Evolutionary conservation across 2,888 invertebrate species (phyloP).

Genomic region (Drosophila mimica): DNA sequence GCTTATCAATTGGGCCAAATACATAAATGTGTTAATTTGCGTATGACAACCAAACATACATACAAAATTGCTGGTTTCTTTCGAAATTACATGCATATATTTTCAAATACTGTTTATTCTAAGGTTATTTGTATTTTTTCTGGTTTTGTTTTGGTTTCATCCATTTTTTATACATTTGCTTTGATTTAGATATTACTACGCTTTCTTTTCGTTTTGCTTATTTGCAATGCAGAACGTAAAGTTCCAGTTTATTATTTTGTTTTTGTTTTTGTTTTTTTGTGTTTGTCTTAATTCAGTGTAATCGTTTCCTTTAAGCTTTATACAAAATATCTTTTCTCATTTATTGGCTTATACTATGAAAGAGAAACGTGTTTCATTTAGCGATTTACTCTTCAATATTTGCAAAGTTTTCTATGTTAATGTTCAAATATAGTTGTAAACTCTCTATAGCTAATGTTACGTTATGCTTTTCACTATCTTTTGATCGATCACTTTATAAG

Average conservation of each 20-base stretch:
- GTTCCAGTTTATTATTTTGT: constrained; percentile 33
- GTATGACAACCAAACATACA: neutral
- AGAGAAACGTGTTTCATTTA: constrained; percentile 56
- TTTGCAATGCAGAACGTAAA: constrained; percentile 58
- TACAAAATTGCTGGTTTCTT: neutral
- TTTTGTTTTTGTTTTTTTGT: constrained; percentile 25
- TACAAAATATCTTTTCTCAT: constrained; percentile 63
- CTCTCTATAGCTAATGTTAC: constrained; percentile 55
- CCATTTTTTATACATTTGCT: constrained; percentile 65
- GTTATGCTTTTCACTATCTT: constrained; percentile 64
- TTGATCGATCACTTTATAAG: constrained; percentile 72
- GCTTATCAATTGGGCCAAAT: constrained; percentile 33
- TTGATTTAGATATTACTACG: constrained; percentile 80
- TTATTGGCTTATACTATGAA: constrained; percentile 29
- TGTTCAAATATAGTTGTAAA: constrained; percentile 42
- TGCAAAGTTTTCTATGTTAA: constrained; percentile 38
- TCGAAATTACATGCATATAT: constrained; percentile 26
- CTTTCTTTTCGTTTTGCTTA: constrained; percentile 60
- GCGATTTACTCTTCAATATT: constrained; percentile 53
- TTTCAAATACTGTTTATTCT: constrained; percentile 31
- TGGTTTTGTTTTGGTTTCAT: constrained; percentile 34
- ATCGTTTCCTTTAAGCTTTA: constrained; percentile 51
- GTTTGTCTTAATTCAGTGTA: constrained; percentile 32
- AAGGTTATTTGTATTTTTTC: constrained; percentile 30
- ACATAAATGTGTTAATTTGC: neutral